Percentiles rank a stretch among this genome's conserved stretches.
These are phyloP conservation scores for Prunella himalayana DNA, from an alignment of 2,113 vertebrate species.

Conservation along the genomic window DNA sequence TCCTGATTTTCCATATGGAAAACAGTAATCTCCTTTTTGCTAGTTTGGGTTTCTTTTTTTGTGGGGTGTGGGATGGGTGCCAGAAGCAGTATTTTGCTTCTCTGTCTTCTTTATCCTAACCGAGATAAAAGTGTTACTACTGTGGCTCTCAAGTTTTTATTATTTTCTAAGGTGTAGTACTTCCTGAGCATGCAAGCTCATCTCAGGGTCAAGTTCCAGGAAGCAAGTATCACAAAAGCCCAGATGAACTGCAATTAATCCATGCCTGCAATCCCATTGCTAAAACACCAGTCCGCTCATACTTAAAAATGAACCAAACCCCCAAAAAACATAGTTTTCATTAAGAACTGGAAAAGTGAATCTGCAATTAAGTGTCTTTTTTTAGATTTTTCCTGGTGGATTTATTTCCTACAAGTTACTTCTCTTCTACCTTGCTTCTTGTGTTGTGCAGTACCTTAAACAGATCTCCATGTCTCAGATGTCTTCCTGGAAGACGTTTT, in stretches of 20 bases:
- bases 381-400: background rate
- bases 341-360: no score
- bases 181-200: background rate
- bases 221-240: background rate
- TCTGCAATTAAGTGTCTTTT: fast-evolving
- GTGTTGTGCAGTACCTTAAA: background rate
- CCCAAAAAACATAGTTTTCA: background rate
- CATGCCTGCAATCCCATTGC: background rate
- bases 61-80: fast-evolving
- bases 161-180: background rate
- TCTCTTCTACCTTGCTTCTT: background rate
- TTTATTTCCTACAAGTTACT: background rate
- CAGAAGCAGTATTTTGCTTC: background rate
- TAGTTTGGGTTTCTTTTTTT: background rate
- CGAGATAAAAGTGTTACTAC: background rate
- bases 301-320: background rate
- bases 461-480: fast-evolving
- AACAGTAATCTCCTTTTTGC: background rate
- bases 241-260: background rate
- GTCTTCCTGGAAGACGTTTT: background rate
- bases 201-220: background rate
- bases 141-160: background rate
- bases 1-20: background rate
- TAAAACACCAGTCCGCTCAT: background rate
- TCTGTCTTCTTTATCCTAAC: background rate